Conservation (phyloP, 2,888 invertebrate species). For the Acleris laterana region DNA sequence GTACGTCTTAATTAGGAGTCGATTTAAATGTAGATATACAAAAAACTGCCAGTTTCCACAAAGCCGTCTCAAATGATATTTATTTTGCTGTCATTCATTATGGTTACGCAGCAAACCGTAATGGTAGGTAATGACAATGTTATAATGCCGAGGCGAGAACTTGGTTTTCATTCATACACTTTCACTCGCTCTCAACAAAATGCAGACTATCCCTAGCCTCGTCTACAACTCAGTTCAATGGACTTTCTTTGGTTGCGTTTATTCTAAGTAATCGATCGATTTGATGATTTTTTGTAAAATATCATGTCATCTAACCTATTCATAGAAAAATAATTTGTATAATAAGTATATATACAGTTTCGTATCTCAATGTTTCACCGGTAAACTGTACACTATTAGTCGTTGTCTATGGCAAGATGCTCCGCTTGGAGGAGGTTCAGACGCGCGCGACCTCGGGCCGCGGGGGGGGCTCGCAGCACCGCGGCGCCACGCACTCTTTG, state of each 20-base stretch:
- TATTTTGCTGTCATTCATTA: slow-evolving; percentile 41
- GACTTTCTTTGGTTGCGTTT: slow-evolving; percentile 57
- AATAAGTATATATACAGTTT: slow-evolving; percentile 20
- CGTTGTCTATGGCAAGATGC: slow-evolving; percentile 28
- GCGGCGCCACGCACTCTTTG: slow-evolving; percentile 75
- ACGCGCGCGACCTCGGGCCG: slow-evolving; percentile 66
- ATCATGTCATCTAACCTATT: neutral
- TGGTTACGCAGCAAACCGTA: slow-evolving; percentile 18
- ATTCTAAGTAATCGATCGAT: slow-evolving; percentile 18
- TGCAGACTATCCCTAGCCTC: slow-evolving; percentile 47
- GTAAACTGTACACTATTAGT: neutral
- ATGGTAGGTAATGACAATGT: slow-evolving; percentile 21
- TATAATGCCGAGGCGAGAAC: slow-evolving; percentile 40
- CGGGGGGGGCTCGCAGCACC: slow-evolving; percentile 66
- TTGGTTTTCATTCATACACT: slow-evolving; percentile 54
- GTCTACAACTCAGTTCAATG: slow-evolving; percentile 55
- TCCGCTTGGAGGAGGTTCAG: slow-evolving; percentile 43
- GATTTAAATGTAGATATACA: neutral
- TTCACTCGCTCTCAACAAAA: slow-evolving; percentile 41
- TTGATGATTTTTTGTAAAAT: slow-evolving; percentile 4
- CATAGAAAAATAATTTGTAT: neutral
- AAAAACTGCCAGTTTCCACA: slow-evolving; percentile 1
- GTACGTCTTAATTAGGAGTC: slow-evolving; percentile 18
- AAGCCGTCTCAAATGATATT: slow-evolving; percentile 28
- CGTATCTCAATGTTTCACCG: neutral